Base-by-base conservation (phyloP, 2,797 vertebrate genomes). In the Xenopus petersii region DNA sequence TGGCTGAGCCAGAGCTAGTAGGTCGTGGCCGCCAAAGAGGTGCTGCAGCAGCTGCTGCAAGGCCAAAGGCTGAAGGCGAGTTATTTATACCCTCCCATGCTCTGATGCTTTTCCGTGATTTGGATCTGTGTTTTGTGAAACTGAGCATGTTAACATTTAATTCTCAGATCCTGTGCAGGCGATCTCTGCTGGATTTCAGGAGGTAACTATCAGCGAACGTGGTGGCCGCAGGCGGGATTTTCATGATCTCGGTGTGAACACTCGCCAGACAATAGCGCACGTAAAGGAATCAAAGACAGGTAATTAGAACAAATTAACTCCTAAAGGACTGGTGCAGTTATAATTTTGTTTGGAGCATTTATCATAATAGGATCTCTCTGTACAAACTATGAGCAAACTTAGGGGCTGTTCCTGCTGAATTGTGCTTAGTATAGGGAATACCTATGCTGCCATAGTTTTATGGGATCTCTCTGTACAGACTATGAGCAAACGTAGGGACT, bases 111-210 rank as follows among this genome's bases (percentile, higher is more conserved):
- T 55, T 2, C 8, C 3, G 3, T 6, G 3, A 11, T 13, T 55
- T 16, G 13, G 54, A n/a, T 21, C 21, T 21, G 21, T 21, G 21
- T 21, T 8, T 55, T 16, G 16, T 16, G 13, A 7, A n/a, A 55
- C 13, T 13, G 12, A 7, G 6, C 3, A 4, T 55, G 2, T 55
- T 7, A 21, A 21, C 21, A 16, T 55, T 7, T 55, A 1, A 8
- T 3, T 55, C 6, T 59, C 58, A 21, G 21, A 26, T 24, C 54
- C 12, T 77, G 89, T 86, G 55, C 26, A 86, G 0, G 88, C 94
- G 87, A 92, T 98, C 72, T 97, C 97, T 0, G 91, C 89, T 0
- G 96, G 95, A 7, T 94, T 98, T 84, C 94, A 96, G 73, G 92
- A 94, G 67, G 69, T 98, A 16, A 93, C 92, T 0, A 69, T 98